Conservation (phyloP, 2,113 vertebrate species). For the Centropus unirufus region DNA sequence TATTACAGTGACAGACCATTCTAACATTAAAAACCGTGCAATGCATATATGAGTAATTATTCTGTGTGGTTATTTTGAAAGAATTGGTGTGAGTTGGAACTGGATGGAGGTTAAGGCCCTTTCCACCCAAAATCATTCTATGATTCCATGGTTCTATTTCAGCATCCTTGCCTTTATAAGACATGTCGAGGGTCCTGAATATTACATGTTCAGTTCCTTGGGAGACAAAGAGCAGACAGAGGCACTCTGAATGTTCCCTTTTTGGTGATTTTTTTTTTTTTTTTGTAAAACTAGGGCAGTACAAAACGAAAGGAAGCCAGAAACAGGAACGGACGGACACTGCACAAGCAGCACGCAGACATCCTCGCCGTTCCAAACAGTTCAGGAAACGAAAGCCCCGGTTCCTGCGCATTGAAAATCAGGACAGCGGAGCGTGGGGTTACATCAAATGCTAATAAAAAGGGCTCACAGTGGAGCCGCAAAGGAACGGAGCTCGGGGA, state of each 20-base stretch:
- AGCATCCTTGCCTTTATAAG: neutral
- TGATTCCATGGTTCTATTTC: neutral
- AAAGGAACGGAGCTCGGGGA: too few relatives aligned
- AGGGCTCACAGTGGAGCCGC: neutral
- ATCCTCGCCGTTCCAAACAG: too few relatives aligned
- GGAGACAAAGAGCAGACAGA: neutral
- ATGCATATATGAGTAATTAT: neutral
- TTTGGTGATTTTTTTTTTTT: neutral
- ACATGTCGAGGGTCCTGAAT: accelerated
- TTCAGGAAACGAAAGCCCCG: neutral
- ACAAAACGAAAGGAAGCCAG: neutral
- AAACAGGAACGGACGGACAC: neutral
- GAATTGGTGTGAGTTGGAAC: too few relatives aligned
- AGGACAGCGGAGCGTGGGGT: neutral
- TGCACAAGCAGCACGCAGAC: too few relatives aligned
- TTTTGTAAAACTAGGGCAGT: neutral
- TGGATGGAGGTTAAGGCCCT: too few relatives aligned
- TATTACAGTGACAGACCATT: too few relatives aligned
- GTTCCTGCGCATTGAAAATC: neutral
- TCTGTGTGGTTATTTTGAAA: neutral
- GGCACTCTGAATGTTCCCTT: too few relatives aligned
- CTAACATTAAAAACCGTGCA: neutral
- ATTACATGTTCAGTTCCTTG: accelerated
- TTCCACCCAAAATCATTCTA: too few relatives aligned
- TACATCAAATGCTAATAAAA: too few relatives aligned